phyloP scores from a whole-genome alignment of 2,113 vertebrate genomes.

The Zosterops hypoxanthus region DNA sequence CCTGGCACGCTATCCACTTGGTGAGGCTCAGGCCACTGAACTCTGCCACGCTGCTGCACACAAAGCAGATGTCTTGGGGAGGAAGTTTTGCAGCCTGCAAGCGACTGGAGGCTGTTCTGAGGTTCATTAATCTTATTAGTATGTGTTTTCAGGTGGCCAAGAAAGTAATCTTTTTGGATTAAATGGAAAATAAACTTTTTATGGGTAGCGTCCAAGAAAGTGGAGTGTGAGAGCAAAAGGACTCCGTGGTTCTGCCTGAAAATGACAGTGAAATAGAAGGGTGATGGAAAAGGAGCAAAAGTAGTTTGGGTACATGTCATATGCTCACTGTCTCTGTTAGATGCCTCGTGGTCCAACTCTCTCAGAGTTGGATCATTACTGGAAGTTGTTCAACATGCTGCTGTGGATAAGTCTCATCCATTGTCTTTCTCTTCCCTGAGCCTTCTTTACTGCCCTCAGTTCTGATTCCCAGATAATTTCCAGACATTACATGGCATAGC shows the following conservation, averaged over 20 bases:
- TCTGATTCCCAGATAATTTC: not conserved
- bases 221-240: fast-evolving
- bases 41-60: not conserved
- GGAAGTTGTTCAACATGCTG: not conserved
- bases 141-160: not conserved
- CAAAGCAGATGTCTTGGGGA: not conserved
- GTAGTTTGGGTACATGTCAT: not conserved
- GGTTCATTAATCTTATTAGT: not conserved
- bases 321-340: fast-evolving
- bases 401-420: not conserved
- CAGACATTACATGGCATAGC: not conserved
- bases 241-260: not conserved
- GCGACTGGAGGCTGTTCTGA: not conserved
- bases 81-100: not conserved
- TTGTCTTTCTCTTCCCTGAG: not conserved
- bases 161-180: not conserved
- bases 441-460: not conserved
- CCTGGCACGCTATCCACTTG: not conserved
- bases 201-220: not conserved
- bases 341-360: not conserved
- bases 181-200: not conserved
- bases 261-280: not conserved
- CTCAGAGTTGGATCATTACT: not conserved
- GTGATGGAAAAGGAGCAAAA: not conserved
- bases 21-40: not conserved